These are phyloP conservation scores for Idris sp. DNA, from an alignment of 1,140 invertebrate species.

Conservation along the genomic window DNA sequence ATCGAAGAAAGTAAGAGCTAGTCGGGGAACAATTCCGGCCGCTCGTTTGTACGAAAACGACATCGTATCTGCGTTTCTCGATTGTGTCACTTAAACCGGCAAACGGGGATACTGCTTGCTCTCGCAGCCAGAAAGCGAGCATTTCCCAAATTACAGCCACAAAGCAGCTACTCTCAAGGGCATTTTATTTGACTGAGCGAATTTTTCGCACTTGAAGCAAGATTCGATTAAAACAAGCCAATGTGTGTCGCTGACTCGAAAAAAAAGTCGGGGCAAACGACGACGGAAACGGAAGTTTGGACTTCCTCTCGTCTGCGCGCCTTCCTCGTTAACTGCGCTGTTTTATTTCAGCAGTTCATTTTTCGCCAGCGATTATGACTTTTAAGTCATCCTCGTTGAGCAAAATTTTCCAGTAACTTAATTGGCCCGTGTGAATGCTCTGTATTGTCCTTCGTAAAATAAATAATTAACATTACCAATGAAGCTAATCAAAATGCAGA, in stretches of 20 bases:
- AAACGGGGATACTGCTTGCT: too few species aligned
- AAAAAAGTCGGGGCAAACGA: constrained; percentile 14
- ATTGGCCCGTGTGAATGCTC: too few species aligned
- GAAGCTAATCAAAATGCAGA: too few species aligned
- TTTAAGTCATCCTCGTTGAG: too few species aligned
- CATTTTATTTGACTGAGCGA: constrained; percentile 49
- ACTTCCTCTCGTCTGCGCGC: constrained; percentile 32
- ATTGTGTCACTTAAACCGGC: constrained; percentile 27
- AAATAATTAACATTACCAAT: too few species aligned
- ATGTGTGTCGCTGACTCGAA: constrained; percentile 27
- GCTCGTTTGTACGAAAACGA: constrained; percentile 30
- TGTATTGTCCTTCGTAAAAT: too few species aligned
- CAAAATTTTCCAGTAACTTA: too few species aligned
- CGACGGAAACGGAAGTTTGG: constrained; percentile 41
- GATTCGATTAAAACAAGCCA: constrained; percentile 53
- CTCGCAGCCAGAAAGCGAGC: constrained; percentile 5
- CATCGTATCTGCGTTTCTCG: constrained; percentile 22
- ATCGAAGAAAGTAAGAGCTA: constrained; percentile 9
- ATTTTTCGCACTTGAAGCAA: constrained; percentile 54
- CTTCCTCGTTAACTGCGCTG: constrained; percentile 39
- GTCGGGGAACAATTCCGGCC: constrained; percentile 23
- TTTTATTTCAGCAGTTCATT: constrained; percentile 34
- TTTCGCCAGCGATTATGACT: constrained; percentile 17
- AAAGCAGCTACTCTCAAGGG: constrained; percentile 42
- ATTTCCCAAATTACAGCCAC: constrained; percentile 38